Evolutionary conservation across 2,888 invertebrate species (phyloP), one percentile per base, ranked within the genome.

Genomic region (Dicranocentrus wangi): DNA sequence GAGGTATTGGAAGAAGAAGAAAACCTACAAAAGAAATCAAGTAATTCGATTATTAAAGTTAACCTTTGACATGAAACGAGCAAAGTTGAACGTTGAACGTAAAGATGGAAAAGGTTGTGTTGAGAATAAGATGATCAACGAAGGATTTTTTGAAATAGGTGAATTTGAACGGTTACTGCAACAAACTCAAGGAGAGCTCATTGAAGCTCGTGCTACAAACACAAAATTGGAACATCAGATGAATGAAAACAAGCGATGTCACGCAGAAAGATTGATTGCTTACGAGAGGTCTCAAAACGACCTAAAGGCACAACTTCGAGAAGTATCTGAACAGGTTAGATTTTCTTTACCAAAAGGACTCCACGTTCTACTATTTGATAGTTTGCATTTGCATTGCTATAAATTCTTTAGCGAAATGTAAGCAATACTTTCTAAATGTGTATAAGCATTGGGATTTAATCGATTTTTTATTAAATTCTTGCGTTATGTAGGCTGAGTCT

Each of bases 171-270:
- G 82, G 25, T 51, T 85, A 13, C 47, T 86, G 15, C 76, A 85
- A 21, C 82, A 85, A 58, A 85, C 85, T 1, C 85, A 85, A 53
- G 80, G 82, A 7, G 85, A 86, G 10, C 70, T 86, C 8, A 83
- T 85, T 60, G 85, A 86, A 19, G 58, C 84, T 0, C 47, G 84
- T 21, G 83, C 86, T 2, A 55, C 76, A 23, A 70, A 77, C 10
- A 66, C 84, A 3, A 85, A 69, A 28, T 69, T 86, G 39, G 84
- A 86, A 19, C 85, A 85, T 51, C 82, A 84, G 53, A 85, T 84
- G 43, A 72, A 32, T 42, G 70, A 71, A 17, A 55, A 75, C 15
- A 82, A 83, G 28, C 71, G 78, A 21, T n/a, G 70, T 10, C 47
- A 81, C 39, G 76, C 21, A 51, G 85, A 85, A 51, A 82, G 82